These are phyloP conservation scores for Urocitellus parryii DNA, from an alignment of 2,113 vertebrate genomes.

Conservation along the genomic window DNA sequence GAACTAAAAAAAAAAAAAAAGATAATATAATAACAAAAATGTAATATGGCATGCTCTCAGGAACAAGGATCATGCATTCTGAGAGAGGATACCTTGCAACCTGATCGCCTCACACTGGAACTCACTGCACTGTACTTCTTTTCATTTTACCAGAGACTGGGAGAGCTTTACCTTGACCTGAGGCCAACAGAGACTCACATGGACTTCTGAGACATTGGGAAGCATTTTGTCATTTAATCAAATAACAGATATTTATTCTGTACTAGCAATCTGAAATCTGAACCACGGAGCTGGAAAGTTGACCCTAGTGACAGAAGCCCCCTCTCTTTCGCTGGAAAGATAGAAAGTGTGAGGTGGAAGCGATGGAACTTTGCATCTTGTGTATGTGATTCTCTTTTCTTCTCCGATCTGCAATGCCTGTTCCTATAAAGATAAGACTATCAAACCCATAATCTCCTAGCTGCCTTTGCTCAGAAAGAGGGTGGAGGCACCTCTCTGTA, in stretches of 20 bases:
- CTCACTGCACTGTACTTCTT: neutral
- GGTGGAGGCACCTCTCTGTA: neutral
- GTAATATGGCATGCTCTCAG: neutral
- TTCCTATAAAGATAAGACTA: fast-evolving
- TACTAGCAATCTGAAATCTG: neutral
- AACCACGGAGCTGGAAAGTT: neutral
- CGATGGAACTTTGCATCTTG: no score
- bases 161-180: neutral
- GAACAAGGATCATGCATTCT: neutral
- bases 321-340: neutral
- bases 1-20: neutral
- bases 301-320: neutral
- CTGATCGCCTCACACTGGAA: neutral
- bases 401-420: neutral
- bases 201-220: neutral
- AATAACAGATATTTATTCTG: neutral
- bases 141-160: neutral
- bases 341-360: neutral
- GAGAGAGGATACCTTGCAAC: neutral
- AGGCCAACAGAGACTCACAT: neutral
- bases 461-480: neutral
- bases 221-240: neutral
- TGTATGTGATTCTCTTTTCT: neutral
- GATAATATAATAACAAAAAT: neutral
- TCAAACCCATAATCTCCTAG: neutral